phyloP scores from a whole-genome alignment of 2,888 invertebrate species.

The Blastobasis lacticolella region DNA sequence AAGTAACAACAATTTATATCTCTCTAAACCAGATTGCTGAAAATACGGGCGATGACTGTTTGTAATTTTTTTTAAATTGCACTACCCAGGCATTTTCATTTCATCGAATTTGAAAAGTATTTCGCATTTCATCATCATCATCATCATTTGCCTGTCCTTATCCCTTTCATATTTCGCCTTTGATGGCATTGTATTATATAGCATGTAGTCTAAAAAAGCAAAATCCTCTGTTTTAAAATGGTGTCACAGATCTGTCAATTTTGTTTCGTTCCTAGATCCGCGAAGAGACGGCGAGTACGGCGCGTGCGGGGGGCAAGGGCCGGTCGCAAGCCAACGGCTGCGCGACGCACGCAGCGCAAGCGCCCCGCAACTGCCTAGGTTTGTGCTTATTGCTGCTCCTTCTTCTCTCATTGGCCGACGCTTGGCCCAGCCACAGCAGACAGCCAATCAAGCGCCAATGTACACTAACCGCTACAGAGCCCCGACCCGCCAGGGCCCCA shows the following conservation, averaged over 20 bases:
- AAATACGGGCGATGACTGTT: no score
- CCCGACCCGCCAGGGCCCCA: conserved; percentile 48
- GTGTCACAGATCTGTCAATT: not conserved
- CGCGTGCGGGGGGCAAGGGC: conserved; percentile 25
- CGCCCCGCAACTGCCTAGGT: conserved; percentile 65
- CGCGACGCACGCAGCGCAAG: conserved; percentile 42
- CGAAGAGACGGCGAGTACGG: conserved; percentile 42
- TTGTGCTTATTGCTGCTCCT: conserved; percentile 62
- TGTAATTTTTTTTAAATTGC: no score
- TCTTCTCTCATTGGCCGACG: conserved; percentile 4
- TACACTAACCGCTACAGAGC: conserved; percentile 63
- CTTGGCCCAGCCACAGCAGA: conserved; percentile 25
- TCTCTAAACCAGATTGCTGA: no score
- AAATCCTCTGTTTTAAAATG: no score
- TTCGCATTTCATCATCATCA: no score
- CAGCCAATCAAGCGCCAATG: conserved; percentile 45
- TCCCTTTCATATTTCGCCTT: no score
- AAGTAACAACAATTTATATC: no score
- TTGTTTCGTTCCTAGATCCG: conserved; percentile 43
- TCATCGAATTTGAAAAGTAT: no score
- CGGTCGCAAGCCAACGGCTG: conserved; percentile 43
- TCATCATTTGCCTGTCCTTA: no score
- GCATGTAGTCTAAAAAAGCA: no score
- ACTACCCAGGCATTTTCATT: no score
- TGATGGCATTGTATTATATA: no score